Base-by-base conservation (phyloP, 2,888 invertebrate species). In the Operophtera brumata region DNA sequence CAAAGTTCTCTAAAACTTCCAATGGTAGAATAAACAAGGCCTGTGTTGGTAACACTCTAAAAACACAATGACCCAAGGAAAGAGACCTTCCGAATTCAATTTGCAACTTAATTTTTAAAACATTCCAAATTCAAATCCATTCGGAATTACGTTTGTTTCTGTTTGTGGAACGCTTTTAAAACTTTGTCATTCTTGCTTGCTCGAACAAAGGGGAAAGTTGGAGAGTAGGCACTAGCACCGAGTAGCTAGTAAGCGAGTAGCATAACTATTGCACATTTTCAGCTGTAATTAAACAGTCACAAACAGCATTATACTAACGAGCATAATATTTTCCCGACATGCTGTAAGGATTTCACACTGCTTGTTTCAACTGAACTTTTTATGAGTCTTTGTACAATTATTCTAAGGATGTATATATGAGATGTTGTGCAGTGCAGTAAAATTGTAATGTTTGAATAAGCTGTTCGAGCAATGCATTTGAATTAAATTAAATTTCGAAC, bases 251-350 rank as follows among this genome's bases (percentile, higher is more conserved):
- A 61, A 56, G 62, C 62, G 59, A 60, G 66, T 70, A 65, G 64
- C 65, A 52, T 62, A 54, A 48, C 55, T 61, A 60, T 64, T 63
- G 65, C 62, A 62, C 67, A 66, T 66, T 69, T 68, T 67, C 65
- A 63, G 65, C 59, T 52, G 69, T 71, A 74, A 74, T 72, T 74
- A 76, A 73, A 72, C 66, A 74, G 67, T 68, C 70, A 64, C 62
- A 69, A 72, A 67, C 66, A 69, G 64, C 64, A 67, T 73, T 74
- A 73, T 68, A 62, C 63, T 74, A 75, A 75, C 67, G 64, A 71
- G 66, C 67, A 64, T 67, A 70, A 68, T 69, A 71, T 69, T 65
- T 62, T 52, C 57, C 49, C 64, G 61, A 63, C 64, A 59, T 56
- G 57, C 50, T 56, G 47, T 43, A 45, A 46, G 54, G 49, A 57